Percentiles rank a stretch among this genome's conserved stretches.
Evolutionary conservation across 2,113 vertebrate genomes (phyloP).

Genomic region (Pelvicachromis taeniatus): DNA sequence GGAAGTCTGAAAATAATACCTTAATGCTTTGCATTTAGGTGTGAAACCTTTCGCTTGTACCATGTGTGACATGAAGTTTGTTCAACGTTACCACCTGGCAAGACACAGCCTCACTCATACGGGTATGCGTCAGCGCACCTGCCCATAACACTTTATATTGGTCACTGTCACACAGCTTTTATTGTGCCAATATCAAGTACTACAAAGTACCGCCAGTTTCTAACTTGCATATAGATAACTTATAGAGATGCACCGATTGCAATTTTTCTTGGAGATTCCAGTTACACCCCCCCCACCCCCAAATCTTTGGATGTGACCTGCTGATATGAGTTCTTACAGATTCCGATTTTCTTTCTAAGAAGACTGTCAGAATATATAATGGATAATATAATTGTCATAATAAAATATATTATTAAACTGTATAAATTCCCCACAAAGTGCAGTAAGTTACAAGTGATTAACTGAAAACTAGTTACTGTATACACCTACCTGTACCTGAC

Average conservation of each 20-base stretch:
- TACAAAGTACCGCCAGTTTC: background rate
- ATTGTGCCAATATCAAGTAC: background rate
- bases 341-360: background rate
- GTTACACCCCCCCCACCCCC: too few relatives aligned
- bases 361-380: background rate
- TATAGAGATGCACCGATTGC: background rate
- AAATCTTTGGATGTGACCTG: background rate
- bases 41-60: constrained; percentile 78
- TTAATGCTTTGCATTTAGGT: constrained; percentile 73
- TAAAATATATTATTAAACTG: background rate
- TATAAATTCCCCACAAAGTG: background rate
- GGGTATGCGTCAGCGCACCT: constrained; percentile 68
- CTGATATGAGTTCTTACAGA: background rate
- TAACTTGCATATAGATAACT: background rate
- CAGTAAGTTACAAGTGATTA: background rate
- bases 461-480: background rate
- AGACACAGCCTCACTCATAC: constrained; percentile 80
- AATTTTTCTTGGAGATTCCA: background rate
- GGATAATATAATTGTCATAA: background rate
- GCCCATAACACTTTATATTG: constrained; percentile 31
- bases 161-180: background rate
- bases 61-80: constrained; percentile 79
- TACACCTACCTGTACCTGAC: background rate
- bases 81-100: constrained; percentile 77
- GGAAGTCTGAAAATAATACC: constrained; percentile 53